phyloP scores from a whole-genome alignment of 1,140 invertebrate genomes.

The Diprion similis region DNA sequence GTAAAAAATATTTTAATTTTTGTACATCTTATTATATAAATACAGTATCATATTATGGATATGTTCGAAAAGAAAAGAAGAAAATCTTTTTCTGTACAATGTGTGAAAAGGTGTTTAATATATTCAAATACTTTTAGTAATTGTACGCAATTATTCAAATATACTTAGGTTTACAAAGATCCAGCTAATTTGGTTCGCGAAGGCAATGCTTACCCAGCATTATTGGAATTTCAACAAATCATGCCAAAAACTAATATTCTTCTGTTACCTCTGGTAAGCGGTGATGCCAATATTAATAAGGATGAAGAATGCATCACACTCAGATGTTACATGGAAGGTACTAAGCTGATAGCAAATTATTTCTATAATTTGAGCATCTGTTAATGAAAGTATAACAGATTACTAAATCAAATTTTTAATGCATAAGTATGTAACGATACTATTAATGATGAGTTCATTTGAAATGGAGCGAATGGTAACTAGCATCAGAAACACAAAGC shows the following conservation, averaged over 20 bases:
- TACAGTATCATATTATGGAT: not conserved
- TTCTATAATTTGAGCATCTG: constrained; percentile 27
- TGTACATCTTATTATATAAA: not conserved
- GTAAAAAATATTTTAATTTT: too few relatives aligned
- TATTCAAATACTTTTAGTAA: too few relatives aligned
- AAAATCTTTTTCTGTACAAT: not conserved
- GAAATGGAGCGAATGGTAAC: too few relatives aligned
- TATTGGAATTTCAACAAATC: constrained; percentile 29
- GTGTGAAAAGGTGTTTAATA: too few relatives aligned
- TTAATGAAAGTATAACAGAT: not conserved
- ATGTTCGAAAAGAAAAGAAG: constrained; percentile 3
- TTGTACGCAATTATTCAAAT: not conserved
- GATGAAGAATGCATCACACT: constrained; percentile 34
- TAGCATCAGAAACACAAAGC: too few relatives aligned
- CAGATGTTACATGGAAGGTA: constrained; percentile 35
- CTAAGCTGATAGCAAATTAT: constrained; percentile 35
- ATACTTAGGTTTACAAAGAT: constrained; percentile 34
- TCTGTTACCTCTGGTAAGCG: constrained; percentile 29
- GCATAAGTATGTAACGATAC: too few relatives aligned
- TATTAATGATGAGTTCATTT: too few relatives aligned
- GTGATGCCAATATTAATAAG: constrained; percentile 22
- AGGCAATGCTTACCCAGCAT: constrained; percentile 30
- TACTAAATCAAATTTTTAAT: too few relatives aligned
- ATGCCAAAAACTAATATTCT: constrained; percentile 34
- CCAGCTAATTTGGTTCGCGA: constrained; percentile 34